Evolutionary conservation across 2,888 invertebrate genomes (phyloP), one percentile per base, ranked within the genome.

Genomic region (Aproaerema taeniolella): DNA sequence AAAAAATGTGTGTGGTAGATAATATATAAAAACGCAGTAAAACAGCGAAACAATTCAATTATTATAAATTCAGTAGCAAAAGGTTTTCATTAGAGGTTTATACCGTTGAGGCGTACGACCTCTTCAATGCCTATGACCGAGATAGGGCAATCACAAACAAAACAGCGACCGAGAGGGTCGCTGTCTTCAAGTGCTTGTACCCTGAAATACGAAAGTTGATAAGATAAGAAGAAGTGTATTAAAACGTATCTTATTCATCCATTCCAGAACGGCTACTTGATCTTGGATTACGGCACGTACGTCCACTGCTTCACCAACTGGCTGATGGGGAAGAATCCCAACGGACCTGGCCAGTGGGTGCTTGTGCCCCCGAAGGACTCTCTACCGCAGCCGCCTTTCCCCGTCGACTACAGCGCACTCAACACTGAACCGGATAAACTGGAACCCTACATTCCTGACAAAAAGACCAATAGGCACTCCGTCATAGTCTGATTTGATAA

Each of bases 261-360:
- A 55, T 80, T 85, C 34, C 83, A 93, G 93, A 92, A 91, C 63
- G 91, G 91, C 43, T 91, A 91, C 60, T 87, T 91, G 51, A 89
- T 88, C 46, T 74, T 93, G 41, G 89, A 89, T 60, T 92, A 90
- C 73, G 85, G 88, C 17, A 89, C 91, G n/a, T 93, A 89, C 79
- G 89, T 91, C 43, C 88, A 92, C 57, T 91, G 91, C 67, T 93
- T 92, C 69, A 90, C 92, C 31, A 93, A 93, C 71, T 93, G 92
- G 87, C 78, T 93, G 48, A 88, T 93, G 69, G 93, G 92, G 2
- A 89, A 91, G 61, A 90, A 91, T 55, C 93, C 93, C 3, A 92
- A 93, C 61, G 93, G 93, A 0, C 92, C 92, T 0, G 93, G 93
- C 0, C 92, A 93, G 56, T 92, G 91, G 87, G 88, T 93, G 33